Evolutionary conservation across 2,888 invertebrate species (phyloP), one percentile per base, ranked within the genome.

Genomic region (Willowsia nigromaculata): DNA sequence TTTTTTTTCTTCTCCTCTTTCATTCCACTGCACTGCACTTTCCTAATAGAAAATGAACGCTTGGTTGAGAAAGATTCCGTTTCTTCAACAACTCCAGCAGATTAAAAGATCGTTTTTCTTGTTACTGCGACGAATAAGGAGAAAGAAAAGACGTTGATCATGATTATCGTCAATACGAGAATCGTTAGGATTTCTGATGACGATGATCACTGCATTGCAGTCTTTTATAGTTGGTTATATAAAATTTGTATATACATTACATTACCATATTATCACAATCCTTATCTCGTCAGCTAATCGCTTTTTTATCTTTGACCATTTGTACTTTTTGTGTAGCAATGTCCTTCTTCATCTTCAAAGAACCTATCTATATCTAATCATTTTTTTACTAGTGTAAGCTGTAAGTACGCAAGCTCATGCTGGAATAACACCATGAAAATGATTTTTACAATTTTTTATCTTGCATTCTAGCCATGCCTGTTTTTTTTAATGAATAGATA

Each of bases 241-340:
- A 22, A 25, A n/a, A n/a, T n/a, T n/a, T 50, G 9, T 37, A 37
- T 37, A 3, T 53, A 59, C 27, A 7, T n/a, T 11, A 25, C 22
- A 59, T 65, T 33, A 15, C 33, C 65, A 33, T 27, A n/a, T 65
- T 33, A 33, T 50, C 59, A 40, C 37, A 11, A 50, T 83, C 81
- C n/a, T 83, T 85, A 85, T 85, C 85, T 85, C 59, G 27, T 53
- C n/a, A 74, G 68, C 59, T 85, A 85, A 85, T 85, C 85, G 71
- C 25, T 84, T 71, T 56, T 59, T 27, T 59, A 74, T 85, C 27
- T 65, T 30, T 85, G 25, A 6, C 18, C 40, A 33, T 33, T 65
- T 33, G 11, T 27, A 37, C n/a, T n/a, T 37, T 4, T 6, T 9
- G 22, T 43, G 43, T 15, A 11, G 3, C 43, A 68, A 13, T 50